Evolutionary conservation across 2,888 invertebrate genomes (phyloP).

Genomic region (Leptopilina myrica): DNA sequence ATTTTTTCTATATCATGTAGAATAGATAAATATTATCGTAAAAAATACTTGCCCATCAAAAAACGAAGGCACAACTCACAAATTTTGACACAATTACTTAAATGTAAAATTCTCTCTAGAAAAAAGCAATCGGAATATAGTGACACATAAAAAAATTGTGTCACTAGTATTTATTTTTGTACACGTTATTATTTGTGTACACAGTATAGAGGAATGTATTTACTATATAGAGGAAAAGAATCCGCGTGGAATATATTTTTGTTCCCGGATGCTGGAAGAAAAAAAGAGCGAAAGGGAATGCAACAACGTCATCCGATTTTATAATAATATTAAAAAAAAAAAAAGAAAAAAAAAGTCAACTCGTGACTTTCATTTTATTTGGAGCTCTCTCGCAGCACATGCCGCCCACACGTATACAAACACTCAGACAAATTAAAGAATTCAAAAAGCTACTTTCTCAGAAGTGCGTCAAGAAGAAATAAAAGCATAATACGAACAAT

Average conservation of each 20-base stretch:
- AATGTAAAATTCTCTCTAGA: no score
- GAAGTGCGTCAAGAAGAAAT: background rate
- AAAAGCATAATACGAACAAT: background rate
- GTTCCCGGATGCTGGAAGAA: background rate
- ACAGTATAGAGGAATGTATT: no score
- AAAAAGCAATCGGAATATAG: no score
- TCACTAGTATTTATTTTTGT: no score
- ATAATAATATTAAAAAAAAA: no score
- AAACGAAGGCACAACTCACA: no score
- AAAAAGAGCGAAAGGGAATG: constrained; percentile 15
- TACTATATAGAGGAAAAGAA: background rate
- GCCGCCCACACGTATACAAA: background rate
- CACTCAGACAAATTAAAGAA: constrained; percentile 4
- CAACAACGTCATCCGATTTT: constrained; percentile 3
- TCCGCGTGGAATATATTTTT: background rate
- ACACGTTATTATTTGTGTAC: no score
- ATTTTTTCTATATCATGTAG: no score
- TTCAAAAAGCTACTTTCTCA: constrained; percentile 22
- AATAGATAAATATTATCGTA: no score
- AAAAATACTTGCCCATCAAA: no score
- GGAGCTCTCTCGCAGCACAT: background rate
- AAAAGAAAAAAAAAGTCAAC: background rate
- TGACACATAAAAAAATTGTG: no score
- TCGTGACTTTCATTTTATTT: constrained; percentile 18
- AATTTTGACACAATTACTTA: no score